phyloP scores from a whole-genome alignment of 1,140 invertebrate genomes.

The Coelopa frigida region DNA sequence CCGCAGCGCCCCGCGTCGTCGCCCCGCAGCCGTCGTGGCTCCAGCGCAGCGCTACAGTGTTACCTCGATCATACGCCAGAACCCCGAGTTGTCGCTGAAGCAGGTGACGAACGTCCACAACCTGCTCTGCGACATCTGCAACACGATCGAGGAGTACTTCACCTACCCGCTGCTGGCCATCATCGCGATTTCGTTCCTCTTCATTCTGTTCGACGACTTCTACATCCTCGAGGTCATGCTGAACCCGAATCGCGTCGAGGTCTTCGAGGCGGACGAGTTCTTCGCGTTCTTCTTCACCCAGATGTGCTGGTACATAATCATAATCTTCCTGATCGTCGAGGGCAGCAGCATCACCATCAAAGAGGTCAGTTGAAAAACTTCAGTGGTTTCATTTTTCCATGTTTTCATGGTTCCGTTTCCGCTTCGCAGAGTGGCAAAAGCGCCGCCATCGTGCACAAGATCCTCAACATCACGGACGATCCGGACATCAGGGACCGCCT shows the following conservation, averaged over 20 bases:
- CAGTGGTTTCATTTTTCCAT: neutral
- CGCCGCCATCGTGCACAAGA: slow-evolving; percentile 36
- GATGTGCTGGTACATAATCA: slow-evolving; percentile 39
- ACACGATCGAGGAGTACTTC: slow-evolving; percentile 40
- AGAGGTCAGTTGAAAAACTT: too few relatives aligned
- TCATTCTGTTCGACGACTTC: slow-evolving; percentile 41
- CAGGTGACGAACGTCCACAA: slow-evolving; percentile 41
- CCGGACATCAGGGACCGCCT: slow-evolving; percentile 29
- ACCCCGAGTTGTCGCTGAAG: slow-evolving; percentile 32
- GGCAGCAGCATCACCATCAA: slow-evolving; percentile 31
- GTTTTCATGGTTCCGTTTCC: neutral
- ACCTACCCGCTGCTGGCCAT: slow-evolving; percentile 38
- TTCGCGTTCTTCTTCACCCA: slow-evolving; percentile 38
- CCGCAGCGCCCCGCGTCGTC: slow-evolving; percentile 20
- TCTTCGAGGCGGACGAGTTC: slow-evolving; percentile 37
- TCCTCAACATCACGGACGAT: slow-evolving; percentile 37
- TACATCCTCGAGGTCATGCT: slow-evolving; percentile 36
- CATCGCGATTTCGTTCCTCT: slow-evolving; percentile 37
- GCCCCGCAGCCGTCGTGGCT: slow-evolving; percentile 16
- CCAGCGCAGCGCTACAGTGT: slow-evolving; percentile 34
- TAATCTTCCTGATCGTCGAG: slow-evolving; percentile 39
- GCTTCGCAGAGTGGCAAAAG: slow-evolving; percentile 24
- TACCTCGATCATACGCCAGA: slow-evolving; percentile 36
- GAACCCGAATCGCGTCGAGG: slow-evolving; percentile 30
- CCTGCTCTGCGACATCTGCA: slow-evolving; percentile 37